Evolutionary conservation across 2,797 vertebrate species (phyloP).

Genomic region (Sebastes hubbsi): DNA sequence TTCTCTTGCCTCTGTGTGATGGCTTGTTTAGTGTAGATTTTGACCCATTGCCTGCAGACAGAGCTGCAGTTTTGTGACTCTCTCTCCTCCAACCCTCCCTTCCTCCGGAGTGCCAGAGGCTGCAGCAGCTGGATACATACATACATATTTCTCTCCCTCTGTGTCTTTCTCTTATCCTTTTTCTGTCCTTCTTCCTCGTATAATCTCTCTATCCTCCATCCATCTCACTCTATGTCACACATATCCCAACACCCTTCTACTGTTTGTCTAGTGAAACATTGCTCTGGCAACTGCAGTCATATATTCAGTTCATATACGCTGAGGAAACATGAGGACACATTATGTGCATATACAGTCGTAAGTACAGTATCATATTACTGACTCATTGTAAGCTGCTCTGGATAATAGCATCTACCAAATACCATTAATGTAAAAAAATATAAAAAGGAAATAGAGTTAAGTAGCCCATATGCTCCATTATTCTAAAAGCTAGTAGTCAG

Average conservation of each 20-base stretch:
- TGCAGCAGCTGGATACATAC: slow-evolving; percentile 45
- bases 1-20: slow-evolving; percentile 3
- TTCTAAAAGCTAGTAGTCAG: not conserved
- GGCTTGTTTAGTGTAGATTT: slow-evolving; percentile 18
- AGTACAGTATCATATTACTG: not conserved
- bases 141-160: slow-evolving; percentile 19
- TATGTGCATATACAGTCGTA: not conserved
- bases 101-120: slow-evolving; percentile 25
- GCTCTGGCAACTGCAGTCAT: not conserved
- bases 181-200: not conserved
- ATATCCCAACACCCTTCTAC: not conserved
- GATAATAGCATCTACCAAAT: not conserved
- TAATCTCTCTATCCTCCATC: not conserved
- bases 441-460: not conserved
- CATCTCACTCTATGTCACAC: not conserved
- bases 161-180: not conserved
- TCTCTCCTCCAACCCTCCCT: slow-evolving; percentile 3
- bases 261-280: not conserved
- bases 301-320: not conserved
- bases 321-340: not conserved
- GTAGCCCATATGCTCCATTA: not conserved
- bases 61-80: slow-evolving; percentile 46
- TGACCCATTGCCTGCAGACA: slow-evolving; percentile 61
- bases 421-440: not conserved
- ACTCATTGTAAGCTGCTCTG: not conserved